Evolutionary conservation across 2,797 vertebrate genomes (phyloP), one percentile per base, ranked within the genome.

Genomic region (Cuculus canorus): DNA sequence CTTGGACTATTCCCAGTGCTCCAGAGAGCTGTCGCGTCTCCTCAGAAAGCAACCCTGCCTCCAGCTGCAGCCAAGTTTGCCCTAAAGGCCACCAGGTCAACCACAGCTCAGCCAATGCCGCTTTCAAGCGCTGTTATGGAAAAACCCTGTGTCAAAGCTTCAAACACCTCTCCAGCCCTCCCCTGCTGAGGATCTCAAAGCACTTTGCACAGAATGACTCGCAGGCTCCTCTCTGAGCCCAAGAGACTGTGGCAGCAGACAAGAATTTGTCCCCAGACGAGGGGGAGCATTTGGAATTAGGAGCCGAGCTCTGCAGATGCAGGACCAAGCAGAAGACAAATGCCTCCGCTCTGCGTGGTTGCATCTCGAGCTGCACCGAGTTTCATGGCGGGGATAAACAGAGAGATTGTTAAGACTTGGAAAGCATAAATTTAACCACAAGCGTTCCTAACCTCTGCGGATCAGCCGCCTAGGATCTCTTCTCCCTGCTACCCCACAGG

Each of bases 161-260:
- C 73, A 41, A 82, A 68, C 63, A 82, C 77, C 63, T 83, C 94
- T 79, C 50, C 81, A 43, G 68, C 84, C 57, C 53, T 53, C 57
- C 88, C 87, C 80, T 5, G 82, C 28, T 60, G 91, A 63, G 92
- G 80, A 70, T 25, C 95, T 92, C 92, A 93, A 92, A 94, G 92
- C 93, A 15, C 82, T 94, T 35, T 7, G 56, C 82, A 47, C 60
- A 86, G 54, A 4, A 43, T 60, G 25, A 41, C 72, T 83, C 72
- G 5, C 39, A n/a, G 80, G 57, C 63, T 72, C 70, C 87, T 76
- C 70, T 7, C 8, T 2, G 63, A 56, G 76, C 70, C 33, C 52
- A 18, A 56, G 71, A 66, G 57, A 70, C 63, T 28, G 90, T 4
- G 52, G 57, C 4, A 28, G 91, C 83, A 82, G 78, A n/a, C 35